phyloP scores from a whole-genome alignment of 2,797 vertebrate genomes.

The Furcifer pardalis region DNA sequence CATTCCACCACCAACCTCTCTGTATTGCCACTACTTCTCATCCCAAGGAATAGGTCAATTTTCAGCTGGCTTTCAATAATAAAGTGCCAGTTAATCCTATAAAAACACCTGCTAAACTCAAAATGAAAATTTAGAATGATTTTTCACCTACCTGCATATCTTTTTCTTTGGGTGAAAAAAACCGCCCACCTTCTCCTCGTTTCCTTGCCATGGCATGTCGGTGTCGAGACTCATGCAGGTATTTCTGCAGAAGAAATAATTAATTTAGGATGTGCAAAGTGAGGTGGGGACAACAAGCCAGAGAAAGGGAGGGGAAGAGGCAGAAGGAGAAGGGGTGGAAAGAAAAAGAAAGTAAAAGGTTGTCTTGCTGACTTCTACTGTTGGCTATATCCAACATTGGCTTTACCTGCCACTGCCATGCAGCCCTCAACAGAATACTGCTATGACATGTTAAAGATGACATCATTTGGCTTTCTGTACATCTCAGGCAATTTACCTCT shows the following conservation, averaged over 20 bases:
- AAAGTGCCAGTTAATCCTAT: not conserved
- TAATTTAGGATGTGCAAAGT: not conserved
- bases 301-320: not conserved
- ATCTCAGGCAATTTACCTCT: not conserved
- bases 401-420: not conserved
- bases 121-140: not conserved
- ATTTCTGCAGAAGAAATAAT: slow-evolving; percentile 83
- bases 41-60: no score
- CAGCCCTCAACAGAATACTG: no score
- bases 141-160: slow-evolving; percentile 78
- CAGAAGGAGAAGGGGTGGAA: not conserved
- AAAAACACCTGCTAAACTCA: not conserved
- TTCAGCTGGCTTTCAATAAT: not conserved
- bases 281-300: not conserved
- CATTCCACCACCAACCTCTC: no score
- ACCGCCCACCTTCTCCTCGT: slow-evolving; percentile 92
- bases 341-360: not conserved
- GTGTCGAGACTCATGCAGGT: slow-evolving; percentile 95
- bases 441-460: not conserved
- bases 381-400: not conserved
- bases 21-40: no score
- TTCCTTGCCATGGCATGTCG: slow-evolving; percentile 97
- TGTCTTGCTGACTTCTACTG: no score
- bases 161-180: slow-evolving; percentile 96
- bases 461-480: no score